These are phyloP conservation scores for Ciconia boyciana DNA, from an alignment of 2,113 vertebrate genomes.

Conservation along the genomic window DNA sequence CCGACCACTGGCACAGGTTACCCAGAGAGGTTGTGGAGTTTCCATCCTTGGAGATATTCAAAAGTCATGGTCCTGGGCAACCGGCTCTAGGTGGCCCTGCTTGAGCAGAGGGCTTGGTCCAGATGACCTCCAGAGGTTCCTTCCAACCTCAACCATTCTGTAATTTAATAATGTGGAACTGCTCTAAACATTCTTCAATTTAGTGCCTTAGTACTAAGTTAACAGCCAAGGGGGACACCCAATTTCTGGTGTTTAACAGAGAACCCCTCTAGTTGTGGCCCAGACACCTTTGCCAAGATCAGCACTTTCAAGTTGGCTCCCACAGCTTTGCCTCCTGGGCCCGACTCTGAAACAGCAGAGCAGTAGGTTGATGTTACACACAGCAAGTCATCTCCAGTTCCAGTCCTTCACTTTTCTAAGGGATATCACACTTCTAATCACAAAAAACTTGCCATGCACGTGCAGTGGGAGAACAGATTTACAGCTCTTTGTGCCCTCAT, in stretches of 20 bases:
- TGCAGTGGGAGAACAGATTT: not conserved
- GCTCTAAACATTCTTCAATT: not conserved
- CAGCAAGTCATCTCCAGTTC: not conserved
- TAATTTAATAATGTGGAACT: not conserved
- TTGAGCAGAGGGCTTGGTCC: not conserved
- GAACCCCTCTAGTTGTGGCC: not conserved
- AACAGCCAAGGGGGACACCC: not conserved
- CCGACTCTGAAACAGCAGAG: not conserved
- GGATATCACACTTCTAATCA: not conserved
- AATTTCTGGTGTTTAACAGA: not conserved
- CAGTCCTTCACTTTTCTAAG: not conserved
- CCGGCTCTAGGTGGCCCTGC: not conserved
- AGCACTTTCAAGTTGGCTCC: not conserved
- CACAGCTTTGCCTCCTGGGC: not conserved
- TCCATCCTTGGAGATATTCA: not conserved
- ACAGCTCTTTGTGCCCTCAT: slow-evolving; percentile 11
- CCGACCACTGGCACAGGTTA: not conserved
- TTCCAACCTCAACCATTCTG: not conserved
- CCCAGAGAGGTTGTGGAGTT: not conserved
- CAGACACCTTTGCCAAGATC: not conserved
- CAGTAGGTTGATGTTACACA: not conserved
- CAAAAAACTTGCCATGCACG: not conserved
- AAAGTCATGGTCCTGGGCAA: not conserved
- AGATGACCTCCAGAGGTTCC: not conserved
- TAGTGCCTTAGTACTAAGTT: not conserved